Conservation (phyloP, 2,797 vertebrate species). For the Takifugu ocellatus region DNA sequence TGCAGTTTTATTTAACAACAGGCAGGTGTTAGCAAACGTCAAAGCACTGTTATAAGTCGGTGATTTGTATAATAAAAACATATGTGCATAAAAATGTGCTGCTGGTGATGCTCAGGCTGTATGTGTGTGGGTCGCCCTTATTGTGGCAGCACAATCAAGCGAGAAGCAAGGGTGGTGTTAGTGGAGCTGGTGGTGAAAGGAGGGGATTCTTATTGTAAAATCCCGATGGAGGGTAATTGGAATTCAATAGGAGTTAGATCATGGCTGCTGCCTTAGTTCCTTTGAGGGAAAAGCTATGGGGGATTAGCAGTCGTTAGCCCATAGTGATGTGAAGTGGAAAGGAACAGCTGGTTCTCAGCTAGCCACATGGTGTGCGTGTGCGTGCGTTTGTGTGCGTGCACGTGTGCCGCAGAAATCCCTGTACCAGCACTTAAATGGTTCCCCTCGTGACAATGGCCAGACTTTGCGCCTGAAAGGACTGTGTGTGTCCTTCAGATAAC, state of each 20-base stretch:
- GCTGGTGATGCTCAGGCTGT: constrained; percentile 14
- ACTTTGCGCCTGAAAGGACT: constrained; percentile 19
- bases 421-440: constrained; percentile 27
- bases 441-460: constrained; percentile 16
- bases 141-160: constrained; percentile 25
- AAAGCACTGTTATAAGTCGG: no score
- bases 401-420: constrained; percentile 16
- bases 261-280: constrained; percentile 69
- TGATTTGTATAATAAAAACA: no score
- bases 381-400: constrained; percentile 31
- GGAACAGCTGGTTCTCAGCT: constrained; percentile 74
- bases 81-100: constrained; percentile 11
- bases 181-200: constrained; percentile 20
- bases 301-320: constrained; percentile 74
- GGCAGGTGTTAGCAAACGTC: not conserved
- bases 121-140: constrained; percentile 28
- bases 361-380: constrained; percentile 63
- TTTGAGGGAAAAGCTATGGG: constrained; percentile 73
- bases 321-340: constrained; percentile 76
- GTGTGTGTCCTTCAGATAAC: constrained; percentile 12
- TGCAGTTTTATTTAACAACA: constrained; percentile 10
- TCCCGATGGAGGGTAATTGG: constrained; percentile 71
- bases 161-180: constrained; percentile 32
- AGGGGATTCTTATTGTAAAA: constrained; percentile 65
- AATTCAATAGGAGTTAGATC: constrained; percentile 80